A percentile compares a stretch with the other conserved stretches of the same genome.
Conservation (phyloP, 2,888 invertebrate species). For the Ernsta delagoae region DNA sequence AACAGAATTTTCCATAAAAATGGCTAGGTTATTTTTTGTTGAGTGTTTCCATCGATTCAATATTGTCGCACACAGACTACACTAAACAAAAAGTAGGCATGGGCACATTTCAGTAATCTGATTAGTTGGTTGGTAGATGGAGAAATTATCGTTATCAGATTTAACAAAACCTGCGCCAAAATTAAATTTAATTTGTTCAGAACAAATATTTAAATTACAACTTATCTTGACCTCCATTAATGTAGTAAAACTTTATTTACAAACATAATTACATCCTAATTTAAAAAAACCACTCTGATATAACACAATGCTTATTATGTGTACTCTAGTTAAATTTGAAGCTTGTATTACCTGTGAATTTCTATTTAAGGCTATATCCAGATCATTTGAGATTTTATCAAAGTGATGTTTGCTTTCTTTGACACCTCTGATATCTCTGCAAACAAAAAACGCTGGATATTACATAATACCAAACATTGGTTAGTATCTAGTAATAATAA, state of each 20-base stretch:
- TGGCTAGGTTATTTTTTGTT: neutral
- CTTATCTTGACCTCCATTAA: neutral
- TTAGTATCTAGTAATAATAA: too few relatives aligned
- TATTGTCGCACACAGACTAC: neutral
- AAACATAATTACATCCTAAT: neutral
- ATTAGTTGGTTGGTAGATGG: neutral
- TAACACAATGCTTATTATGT: too few relatives aligned
- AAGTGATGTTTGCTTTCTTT: constrained; percentile 96
- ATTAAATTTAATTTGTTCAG: neutral
- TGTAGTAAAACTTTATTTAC: neutral
- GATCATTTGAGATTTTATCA: constrained; percentile 96
- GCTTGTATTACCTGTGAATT: constrained; percentile 89
- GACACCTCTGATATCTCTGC: constrained; percentile 94
- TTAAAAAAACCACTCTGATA: too few relatives aligned
- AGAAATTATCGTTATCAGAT: neutral
- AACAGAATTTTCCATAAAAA: neutral
- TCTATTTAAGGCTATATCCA: constrained; percentile 93
- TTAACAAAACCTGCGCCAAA: neutral
- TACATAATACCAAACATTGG: neutral
- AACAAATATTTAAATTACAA: neutral
- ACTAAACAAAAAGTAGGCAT: neutral
- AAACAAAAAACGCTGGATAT: constrained; percentile 51
- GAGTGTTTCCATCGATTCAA: neutral
- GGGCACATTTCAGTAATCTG: neutral
- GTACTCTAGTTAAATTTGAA: too few relatives aligned